phyloP scores from a whole-genome alignment of 1,140 invertebrate genomes.

The Vanessa atalanta region DNA sequence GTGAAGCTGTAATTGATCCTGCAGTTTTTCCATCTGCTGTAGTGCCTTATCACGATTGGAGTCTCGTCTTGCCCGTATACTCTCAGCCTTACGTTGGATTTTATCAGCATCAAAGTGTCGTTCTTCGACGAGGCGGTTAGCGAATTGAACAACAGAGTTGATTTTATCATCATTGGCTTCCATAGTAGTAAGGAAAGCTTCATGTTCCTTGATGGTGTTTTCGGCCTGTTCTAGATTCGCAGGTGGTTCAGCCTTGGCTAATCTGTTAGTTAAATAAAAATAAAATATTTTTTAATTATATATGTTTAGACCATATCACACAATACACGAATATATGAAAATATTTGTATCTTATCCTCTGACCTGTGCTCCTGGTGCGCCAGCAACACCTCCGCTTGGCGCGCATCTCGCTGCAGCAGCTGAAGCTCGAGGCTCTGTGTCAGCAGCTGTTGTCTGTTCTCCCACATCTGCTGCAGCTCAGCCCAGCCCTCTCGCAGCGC shows the following conservation, averaged over 20 bases:
- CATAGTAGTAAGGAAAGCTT: slow-evolving; percentile 99
- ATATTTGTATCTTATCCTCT: too few species aligned
- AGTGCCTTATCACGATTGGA: slow-evolving; percentile 95
- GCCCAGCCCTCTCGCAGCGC: slow-evolving; percentile 99
- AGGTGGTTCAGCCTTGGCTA: slow-evolving; percentile 96
- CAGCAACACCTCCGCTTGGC: slow-evolving; percentile 98
- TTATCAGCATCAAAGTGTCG: slow-evolving; percentile 96
- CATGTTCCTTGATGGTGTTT: slow-evolving; percentile 97
- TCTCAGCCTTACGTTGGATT: slow-evolving; percentile 97
- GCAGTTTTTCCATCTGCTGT: slow-evolving; percentile 95
- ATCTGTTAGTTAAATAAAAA: slow-evolving; percentile 50
- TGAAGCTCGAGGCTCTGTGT: slow-evolving; percentile 97
- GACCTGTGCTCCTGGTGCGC: slow-evolving; percentile 97
- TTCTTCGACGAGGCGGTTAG: slow-evolving; percentile 92
- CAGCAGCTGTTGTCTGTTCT: slow-evolving; percentile 96
- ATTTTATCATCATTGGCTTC: slow-evolving; percentile 99
- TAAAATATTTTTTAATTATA: background rate
- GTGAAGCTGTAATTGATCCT: slow-evolving; percentile 96
- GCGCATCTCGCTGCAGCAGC: slow-evolving; percentile 97
- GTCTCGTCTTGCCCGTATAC: slow-evolving; percentile 93
- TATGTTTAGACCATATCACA: background rate
- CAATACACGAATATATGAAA: background rate
- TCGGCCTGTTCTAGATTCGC: slow-evolving; percentile 97
- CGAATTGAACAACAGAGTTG: slow-evolving; percentile 96
- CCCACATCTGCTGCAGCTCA: slow-evolving; percentile 99